Evolutionary conservation across 2,797 vertebrate genomes (phyloP), one percentile per base, ranked within the genome.

Genomic region (Syncerus caffer): DNA sequence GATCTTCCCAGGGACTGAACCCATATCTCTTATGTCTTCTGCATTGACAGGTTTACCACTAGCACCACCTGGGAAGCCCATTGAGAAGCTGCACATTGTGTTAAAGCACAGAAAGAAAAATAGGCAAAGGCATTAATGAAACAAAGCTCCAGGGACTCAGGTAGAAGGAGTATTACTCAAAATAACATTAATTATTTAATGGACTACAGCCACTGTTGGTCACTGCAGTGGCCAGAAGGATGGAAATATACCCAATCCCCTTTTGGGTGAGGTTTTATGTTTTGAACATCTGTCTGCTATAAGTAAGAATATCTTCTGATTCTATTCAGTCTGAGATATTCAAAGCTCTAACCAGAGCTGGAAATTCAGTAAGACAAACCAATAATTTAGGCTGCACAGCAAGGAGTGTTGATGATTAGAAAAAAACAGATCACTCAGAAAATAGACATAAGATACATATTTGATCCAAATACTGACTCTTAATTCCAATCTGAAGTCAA

Each of bases 111-210:
- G 67, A 97, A 96, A 89, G 7, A 97, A 19, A 88, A 87, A 74
- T 31, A 90, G 15, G 96, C 58, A 97, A 96, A 95, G 64, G 31
- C 10, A 94, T 51, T 67, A 94, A 95, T 0, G 71, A 71, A 96
- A 96, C 58, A 53, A 60, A 58, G 58, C 57, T 95, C 67, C 84
- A 89, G 91, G 94, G 79, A 97, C 87, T 97, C 96, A 98, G 87
- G 79, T 97, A 78, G 34, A 98, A 97, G 64, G 87, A 80, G 45
- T 78, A 93, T 91, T 97, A 97, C 95, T 71, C 85, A 98, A 98
- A 98, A 97, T 16, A 51, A 29, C 98, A 95, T 12, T 97, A 97
- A 98, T 98, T 97, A 97, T 98, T 98, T 98, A 97, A 96, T 97
- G 97, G 93, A 98, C 94, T 90, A 94, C 86, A 97, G 95, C 96